A percentile compares a stretch with the other conserved stretches of the same genome.
Conservation (phyloP, 2,113 vertebrate genomes). For the Corynorhinus townsendii region DNA sequence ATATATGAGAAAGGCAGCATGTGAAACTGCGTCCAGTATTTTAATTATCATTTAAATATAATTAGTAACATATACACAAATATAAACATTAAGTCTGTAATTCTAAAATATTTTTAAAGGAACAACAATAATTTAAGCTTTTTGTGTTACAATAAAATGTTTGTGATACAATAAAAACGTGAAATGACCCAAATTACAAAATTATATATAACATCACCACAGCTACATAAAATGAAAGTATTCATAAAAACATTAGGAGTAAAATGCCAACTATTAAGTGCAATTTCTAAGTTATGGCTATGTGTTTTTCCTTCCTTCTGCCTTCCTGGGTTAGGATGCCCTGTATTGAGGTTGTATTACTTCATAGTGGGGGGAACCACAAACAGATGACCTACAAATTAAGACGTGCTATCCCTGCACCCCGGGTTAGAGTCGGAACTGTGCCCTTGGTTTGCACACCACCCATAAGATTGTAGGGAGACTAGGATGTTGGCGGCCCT, state of each 20-base stretch:
- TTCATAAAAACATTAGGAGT: background rate
- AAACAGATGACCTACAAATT: background rate
- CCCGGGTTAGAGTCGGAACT: background rate
- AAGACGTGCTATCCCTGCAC: background rate
- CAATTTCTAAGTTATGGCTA: background rate
- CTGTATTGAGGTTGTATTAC: background rate
- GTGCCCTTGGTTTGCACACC: background rate
- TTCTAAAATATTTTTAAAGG: background rate
- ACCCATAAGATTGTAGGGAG: background rate
- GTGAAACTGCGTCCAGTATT: background rate
- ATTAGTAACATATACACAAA: background rate
- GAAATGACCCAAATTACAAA: background rate
- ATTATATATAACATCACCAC: background rate
- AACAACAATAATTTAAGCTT: background rate
- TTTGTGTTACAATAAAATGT: background rate
- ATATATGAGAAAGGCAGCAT: background rate
- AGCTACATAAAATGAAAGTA: background rate
- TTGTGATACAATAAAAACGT: background rate
- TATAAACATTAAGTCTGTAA: background rate
- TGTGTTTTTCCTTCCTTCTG: background rate
- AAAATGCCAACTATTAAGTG: background rate
- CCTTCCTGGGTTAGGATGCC: background rate
- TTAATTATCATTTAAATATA: background rate
- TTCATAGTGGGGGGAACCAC: background rate
- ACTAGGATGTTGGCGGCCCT: background rate